Evolutionary conservation across 2,888 invertebrate species (phyloP), one percentile per base, ranked within the genome.

Genomic region (Sphaerophoria rueppellii): DNA sequence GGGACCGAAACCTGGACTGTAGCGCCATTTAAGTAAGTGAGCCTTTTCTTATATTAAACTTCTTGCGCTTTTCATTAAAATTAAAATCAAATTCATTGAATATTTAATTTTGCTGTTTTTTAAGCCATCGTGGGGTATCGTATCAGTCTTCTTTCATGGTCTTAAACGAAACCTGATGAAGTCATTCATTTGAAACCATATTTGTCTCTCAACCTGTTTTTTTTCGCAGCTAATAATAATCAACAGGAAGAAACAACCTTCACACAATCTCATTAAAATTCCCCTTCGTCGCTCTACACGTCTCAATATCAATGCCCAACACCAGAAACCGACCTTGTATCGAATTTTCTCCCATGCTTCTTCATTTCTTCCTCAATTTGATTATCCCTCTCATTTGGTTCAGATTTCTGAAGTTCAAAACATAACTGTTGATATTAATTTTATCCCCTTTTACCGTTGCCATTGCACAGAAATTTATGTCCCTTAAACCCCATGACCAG

Each of bases 381-480:
- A 54, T 63, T 73, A 46, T 63, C 43, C 72, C 46, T 69, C 48
- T 48, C 48, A 50, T 63, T 72, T 67, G 52, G 35, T 52, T 40
- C 60, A 50, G 54, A 46, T 37, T 81, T 71, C 60, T 76, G 24
- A 70, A 65, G 76, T 50, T 55, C 67, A 71, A 7, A 40, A 40
- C 61, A 37, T 81, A 81, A 81, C 81, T 67, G 75, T 75, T 37
- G 34, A 34, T 48, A 9, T 14, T 46, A 11, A 40, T 40, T 43
- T 35, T 6, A 32, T n/a, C 46, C 43, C 0, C 12, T 58, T 43
- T 9, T 43, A 40, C 9, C 4, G 7, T 32, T 24, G 24, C 24
- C 2, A 24, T 24, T 24, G 24, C 6, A 2, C 32, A 61, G n/a
- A 65, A 60, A 52, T 52, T 40, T 24, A 58, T 55, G 67, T 58